Evolutionary conservation across 2,797 vertebrate species (phyloP).

Genomic region (Neosilurus mollespiculum): DNA sequence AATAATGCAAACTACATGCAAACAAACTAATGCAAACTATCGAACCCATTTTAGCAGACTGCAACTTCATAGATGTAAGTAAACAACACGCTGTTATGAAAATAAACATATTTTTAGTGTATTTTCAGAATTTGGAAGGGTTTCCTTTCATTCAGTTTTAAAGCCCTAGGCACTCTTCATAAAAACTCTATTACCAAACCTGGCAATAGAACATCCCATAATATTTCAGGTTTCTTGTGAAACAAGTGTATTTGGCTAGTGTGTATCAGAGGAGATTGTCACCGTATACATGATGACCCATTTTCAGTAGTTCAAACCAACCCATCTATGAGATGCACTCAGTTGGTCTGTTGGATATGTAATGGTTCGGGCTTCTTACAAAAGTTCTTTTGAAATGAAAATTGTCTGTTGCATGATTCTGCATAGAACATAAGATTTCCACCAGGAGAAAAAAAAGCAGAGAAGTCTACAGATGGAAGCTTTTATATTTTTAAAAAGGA

Average conservation of each 20-base stretch:
- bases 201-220: constrained; percentile 17
- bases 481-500: background rate
- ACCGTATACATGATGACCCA: background rate
- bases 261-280: background rate
- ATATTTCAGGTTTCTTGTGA: constrained; percentile 17
- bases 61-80: too few species aligned
- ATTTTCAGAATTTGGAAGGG: too few species aligned
- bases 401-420: background rate
- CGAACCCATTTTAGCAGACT: too few species aligned
- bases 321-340: background rate
- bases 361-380: background rate
- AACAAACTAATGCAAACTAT: too few species aligned
- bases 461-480: background rate
- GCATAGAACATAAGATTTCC: background rate
- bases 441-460: background rate
- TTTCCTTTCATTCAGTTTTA: too few species aligned
- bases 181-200: constrained; percentile 28
- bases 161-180: constrained; percentile 26
- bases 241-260: constrained; percentile 1
- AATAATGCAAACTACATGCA: too few species aligned
- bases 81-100: too few species aligned
- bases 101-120: too few species aligned
- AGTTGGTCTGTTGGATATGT: background rate
- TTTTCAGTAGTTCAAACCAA: background rate
- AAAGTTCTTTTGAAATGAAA: background rate